These are phyloP conservation scores for Cephalotes varians DNA, from an alignment of 2,888 invertebrate species.

Conservation along the genomic window DNA sequence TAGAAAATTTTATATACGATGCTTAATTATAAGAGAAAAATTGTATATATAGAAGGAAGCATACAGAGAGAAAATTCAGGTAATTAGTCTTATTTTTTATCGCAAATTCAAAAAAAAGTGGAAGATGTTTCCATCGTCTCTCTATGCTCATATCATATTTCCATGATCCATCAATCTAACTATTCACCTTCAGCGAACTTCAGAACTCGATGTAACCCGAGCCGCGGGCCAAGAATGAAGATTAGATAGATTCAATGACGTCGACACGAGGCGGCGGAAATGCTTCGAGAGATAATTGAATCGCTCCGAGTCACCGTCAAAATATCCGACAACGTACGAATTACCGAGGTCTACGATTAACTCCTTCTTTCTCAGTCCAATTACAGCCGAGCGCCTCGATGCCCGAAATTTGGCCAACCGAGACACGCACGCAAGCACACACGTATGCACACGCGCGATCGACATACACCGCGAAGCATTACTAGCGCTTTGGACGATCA, in stretches of 20 bases:
- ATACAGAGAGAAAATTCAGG: background rate
- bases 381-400: constrained; percentile 20
- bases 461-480: constrained; percentile 17
- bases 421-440: constrained; percentile 28
- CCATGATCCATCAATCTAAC: background rate
- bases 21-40: background rate
- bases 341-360: constrained; percentile 31
- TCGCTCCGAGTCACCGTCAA: constrained; percentile 54
- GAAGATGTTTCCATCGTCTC: background rate
- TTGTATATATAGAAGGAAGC: background rate
- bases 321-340: constrained; percentile 46
- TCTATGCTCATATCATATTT: background rate
- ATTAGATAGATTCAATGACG: constrained; percentile 26
- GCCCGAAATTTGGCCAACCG: constrained; percentile 39
- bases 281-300: constrained; percentile 50
- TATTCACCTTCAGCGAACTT: background rate
- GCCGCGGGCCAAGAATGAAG: constrained; percentile 19
- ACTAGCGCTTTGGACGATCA: constrained; percentile 51
- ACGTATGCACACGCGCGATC: constrained; percentile 40
- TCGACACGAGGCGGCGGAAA: constrained; percentile 4
- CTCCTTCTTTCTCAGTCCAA: constrained; percentile 34
- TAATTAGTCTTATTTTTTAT: background rate
- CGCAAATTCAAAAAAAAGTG: background rate
- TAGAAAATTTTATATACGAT: background rate
- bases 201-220: background rate